Evolutionary conservation across 2,113 vertebrate species (phyloP).

Genomic region (Cyanistes caeruleus): DNA sequence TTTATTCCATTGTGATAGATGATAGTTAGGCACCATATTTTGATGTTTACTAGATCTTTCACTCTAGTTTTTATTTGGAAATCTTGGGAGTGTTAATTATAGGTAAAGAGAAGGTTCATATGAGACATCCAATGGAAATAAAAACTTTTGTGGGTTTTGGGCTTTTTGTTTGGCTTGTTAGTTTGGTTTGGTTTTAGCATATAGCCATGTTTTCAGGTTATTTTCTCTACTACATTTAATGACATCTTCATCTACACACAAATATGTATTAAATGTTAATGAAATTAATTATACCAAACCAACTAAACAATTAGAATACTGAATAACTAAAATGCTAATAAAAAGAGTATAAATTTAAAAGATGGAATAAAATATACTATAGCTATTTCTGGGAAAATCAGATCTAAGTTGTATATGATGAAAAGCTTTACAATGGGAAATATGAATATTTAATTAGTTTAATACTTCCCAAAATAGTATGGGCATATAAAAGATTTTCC

Average conservation of each 20-base stretch:
- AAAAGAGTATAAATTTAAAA: not conserved
- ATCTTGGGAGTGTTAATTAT: not conserved
- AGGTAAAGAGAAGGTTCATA: not conserved
- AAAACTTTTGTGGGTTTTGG: accelerated
- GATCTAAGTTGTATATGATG: not conserved
- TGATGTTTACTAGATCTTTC: not conserved
- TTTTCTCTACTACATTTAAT: not conserved
- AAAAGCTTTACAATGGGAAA: not conserved
- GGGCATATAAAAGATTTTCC: not conserved
- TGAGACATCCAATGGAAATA: not conserved
- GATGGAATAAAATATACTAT: not conserved
- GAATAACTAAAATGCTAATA: not conserved
- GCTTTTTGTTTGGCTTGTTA: not conserved
- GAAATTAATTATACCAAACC: not conserved
- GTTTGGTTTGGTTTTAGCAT: not conserved
- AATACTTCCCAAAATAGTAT: not conserved
- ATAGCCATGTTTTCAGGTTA: not conserved
- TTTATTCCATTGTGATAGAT: not conserved
- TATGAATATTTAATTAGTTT: not conserved
- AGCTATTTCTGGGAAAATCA: not conserved
- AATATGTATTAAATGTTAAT: not conserved
- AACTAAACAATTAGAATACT: not conserved
- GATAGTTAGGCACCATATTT: not conserved
- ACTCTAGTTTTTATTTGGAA: not conserved
- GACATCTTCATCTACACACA: not conserved